phyloP scores from a whole-genome alignment of 2,113 vertebrate species.

The Empidonax traillii region DNA sequence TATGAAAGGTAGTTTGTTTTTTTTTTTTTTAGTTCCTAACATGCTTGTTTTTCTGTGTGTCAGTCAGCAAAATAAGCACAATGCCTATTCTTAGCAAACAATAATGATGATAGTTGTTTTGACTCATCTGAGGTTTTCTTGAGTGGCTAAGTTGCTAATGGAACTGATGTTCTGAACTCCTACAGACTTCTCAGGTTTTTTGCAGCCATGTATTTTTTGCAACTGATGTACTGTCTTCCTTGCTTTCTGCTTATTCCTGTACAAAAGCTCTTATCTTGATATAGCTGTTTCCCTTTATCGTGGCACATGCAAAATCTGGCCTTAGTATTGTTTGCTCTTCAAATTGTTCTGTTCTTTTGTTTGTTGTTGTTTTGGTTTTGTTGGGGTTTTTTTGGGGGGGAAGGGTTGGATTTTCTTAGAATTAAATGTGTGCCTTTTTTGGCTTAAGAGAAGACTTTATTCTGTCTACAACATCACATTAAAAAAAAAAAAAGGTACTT shows the following conservation, averaged over 20 bases:
- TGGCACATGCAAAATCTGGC: neutral
- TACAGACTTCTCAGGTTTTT: neutral
- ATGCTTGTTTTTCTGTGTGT: neutral
- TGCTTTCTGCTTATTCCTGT: neutral
- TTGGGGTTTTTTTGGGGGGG: too few species aligned
- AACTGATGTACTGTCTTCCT: neutral
- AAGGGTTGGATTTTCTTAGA: neutral
- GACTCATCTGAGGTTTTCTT: slow-evolving; percentile 35
- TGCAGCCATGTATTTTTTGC: slow-evolving; percentile 8
- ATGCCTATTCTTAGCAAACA: slow-evolving; percentile 50
- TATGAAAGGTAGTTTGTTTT: neutral
- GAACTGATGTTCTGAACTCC: slow-evolving; percentile 43
- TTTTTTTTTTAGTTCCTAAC: neutral
- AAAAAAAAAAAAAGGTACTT: neutral
- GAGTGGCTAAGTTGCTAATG: slow-evolving; percentile 36
- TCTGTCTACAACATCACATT: neutral
- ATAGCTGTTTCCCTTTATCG: neutral
- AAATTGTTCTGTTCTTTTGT: neutral
- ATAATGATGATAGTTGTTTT: slow-evolving; percentile 45
- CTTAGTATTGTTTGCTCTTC: neutral
- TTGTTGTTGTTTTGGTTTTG: neutral
- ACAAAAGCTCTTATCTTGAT: neutral
- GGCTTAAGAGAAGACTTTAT: neutral
- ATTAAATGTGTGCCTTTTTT: neutral
- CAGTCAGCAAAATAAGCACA: slow-evolving; percentile 15